Evolutionary conservation across 2,797 vertebrate genomes (phyloP).

Genomic region (Paguma larvata): DNA sequence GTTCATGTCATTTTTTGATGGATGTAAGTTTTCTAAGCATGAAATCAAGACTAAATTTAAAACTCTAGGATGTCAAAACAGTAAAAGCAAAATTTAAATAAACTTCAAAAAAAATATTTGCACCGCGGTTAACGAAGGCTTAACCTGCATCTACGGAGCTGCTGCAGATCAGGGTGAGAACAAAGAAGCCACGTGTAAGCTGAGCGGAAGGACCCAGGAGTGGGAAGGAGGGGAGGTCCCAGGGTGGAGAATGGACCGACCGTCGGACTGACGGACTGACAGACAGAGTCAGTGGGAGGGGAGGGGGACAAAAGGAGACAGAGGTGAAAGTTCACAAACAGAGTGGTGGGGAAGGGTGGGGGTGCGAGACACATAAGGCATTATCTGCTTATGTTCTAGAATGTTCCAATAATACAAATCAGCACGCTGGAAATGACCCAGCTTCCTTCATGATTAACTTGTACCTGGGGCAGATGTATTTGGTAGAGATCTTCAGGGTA

Average conservation of each 20-base stretch:
- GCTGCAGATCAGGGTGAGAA: not conserved
- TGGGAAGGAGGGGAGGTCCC: not conserved
- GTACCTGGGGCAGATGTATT: not conserved
- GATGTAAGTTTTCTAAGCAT: not conserved
- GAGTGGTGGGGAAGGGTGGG: rapidly evolving
- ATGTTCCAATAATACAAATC: rapidly evolving
- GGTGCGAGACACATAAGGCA: rapidly evolving
- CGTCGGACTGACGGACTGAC: not conserved
- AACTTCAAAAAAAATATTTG: not conserved
- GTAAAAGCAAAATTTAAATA: not conserved
- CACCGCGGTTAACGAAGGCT: not conserved
- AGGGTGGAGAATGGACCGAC: not conserved
- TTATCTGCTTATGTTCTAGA: not conserved
- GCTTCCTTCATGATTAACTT: not conserved
- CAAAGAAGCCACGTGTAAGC: rapidly evolving
- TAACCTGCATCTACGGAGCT: rapidly evolving
- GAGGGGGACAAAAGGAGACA: rapidly evolving
- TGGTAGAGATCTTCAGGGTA: not conserved
- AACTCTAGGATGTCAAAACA: not conserved
- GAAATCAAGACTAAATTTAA: not conserved
- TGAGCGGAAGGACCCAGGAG: not conserved
- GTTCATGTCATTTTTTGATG: not conserved
- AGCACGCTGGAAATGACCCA: not conserved
- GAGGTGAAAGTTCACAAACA: not conserved
- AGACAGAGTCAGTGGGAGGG: too few species aligned